Conservation (phyloP, 2,888 invertebrate genomes). For the Atrina japonica region DNA sequence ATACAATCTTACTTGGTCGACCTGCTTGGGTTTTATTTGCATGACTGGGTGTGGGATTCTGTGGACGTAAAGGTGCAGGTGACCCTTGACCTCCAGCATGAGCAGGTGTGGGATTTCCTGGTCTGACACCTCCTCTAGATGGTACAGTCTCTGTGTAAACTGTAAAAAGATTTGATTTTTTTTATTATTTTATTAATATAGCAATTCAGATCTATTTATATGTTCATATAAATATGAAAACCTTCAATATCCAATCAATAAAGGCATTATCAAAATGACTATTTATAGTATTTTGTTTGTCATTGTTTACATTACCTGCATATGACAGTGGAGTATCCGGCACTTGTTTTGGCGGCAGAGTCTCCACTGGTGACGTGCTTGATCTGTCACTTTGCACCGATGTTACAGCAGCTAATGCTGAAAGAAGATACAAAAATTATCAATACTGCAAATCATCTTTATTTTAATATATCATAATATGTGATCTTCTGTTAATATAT, state of each 20-base stretch:
- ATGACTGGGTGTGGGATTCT: conserved; percentile 77
- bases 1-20: conserved; percentile 64
- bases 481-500: neutral
- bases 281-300: too few species aligned
- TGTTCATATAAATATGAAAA: too few species aligned
- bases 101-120: conserved; percentile 79
- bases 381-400: conserved; percentile 70
- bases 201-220: too few species aligned
- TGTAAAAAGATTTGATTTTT: conserved; percentile 27
- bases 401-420: conserved; percentile 61
- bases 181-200: too few species aligned
- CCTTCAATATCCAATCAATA: too few species aligned
- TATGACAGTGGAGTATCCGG: conserved; percentile 70
- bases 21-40: conserved; percentile 64
- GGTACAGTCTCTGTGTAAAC: conserved; percentile 62
- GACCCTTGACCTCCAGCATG: conserved; percentile 77
- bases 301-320: too few species aligned
- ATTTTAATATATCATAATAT: too few species aligned
- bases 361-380: conserved; percentile 60
- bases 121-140: conserved; percentile 71
- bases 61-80: conserved; percentile 73
- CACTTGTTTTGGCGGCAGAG: conserved; percentile 55
- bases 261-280: too few species aligned
- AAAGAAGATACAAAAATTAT: conserved; percentile 25
- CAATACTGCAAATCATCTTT: too few species aligned